These are phyloP conservation scores for Styela clava DNA, from an alignment of 23 tunicate species.

Conservation along the genomic window DNA sequence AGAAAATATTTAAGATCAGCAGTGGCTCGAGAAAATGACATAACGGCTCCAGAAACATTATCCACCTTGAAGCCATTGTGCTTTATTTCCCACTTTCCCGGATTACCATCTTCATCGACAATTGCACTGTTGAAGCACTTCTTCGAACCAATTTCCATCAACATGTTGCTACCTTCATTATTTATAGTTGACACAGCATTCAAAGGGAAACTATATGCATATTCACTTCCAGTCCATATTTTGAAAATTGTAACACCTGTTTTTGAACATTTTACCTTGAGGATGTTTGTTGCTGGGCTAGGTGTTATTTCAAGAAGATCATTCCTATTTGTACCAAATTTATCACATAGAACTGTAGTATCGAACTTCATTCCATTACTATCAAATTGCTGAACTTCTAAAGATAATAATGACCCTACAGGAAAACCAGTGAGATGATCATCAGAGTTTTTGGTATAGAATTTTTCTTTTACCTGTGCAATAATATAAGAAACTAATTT, in stretches of 20 bases:
- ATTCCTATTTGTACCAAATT: constrained; percentile 40
- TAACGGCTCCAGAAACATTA: constrained; percentile 6
- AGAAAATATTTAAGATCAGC: constrained; percentile 10
- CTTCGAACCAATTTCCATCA: constrained; percentile 11
- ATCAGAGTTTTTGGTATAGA: constrained; percentile 39
- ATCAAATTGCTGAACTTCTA: constrained; percentile 74
- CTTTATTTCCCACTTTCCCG: constrained; percentile 3
- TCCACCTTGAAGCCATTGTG: not conserved
- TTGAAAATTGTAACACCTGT: constrained; percentile 16
- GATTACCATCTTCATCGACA: not conserved
- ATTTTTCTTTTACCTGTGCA: constrained; percentile 39
- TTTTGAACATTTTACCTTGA: not conserved
- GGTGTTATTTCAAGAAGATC: constrained; percentile 22
- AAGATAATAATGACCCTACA: constrained; percentile 32
- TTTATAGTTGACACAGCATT: not conserved
- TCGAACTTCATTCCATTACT: constrained; percentile 59
- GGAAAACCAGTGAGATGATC: constrained; percentile 41
- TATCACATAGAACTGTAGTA: constrained; percentile 35
- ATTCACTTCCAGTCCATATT: constrained; percentile 11
- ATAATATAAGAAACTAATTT: constrained; percentile 55
- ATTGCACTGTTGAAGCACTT: constrained; percentile 11
- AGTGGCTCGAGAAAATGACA: not conserved
- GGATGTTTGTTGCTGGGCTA: not conserved
- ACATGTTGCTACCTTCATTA: not conserved
- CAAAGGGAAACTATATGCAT: constrained; percentile 6